phyloP scores from a whole-genome alignment of 2,888 invertebrate genomes.

The Clanis bilineata region DNA sequence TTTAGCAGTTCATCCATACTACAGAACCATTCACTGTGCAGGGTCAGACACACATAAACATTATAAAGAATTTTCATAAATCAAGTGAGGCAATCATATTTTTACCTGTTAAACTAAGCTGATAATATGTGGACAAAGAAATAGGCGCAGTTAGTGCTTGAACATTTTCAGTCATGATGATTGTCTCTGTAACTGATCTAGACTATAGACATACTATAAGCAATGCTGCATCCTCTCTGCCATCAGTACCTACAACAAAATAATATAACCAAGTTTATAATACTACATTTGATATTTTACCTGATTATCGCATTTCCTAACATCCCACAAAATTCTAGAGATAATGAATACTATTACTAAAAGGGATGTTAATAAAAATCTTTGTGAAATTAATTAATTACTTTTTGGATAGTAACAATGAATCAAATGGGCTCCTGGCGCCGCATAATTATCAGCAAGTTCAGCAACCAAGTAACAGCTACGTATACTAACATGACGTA shows the following conservation, averaged over 20 bases:
- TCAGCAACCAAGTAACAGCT: neutral
- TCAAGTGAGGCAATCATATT: no score
- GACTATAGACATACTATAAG: conserved; percentile 34
- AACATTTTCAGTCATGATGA: conserved; percentile 71
- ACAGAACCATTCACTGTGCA: no score
- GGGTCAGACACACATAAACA: no score
- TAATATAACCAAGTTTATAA: neutral
- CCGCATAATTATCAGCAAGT: neutral
- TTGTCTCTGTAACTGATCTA: conserved; percentile 45
- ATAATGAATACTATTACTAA: no score
- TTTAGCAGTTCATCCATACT: no score
- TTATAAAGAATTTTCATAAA: no score
- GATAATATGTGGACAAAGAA: conserved; percentile 74
- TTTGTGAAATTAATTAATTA: no score
- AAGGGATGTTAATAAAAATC: no score
- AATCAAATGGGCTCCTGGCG: neutral
- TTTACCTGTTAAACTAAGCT: conserved; percentile 73
- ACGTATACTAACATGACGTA: neutral
- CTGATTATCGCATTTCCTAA: no score
- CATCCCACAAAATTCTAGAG: no score
- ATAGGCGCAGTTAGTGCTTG: conserved; percentile 69
- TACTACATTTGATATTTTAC: no score
- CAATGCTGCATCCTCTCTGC: conserved; percentile 28
- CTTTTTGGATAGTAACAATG: neutral
- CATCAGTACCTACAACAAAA: conserved; percentile 10